Evolutionary conservation across 35 echinoderm and acorn worm genomes (phyloP), one percentile per base, ranked within the genome.

Genomic region (Amphiura filiformis): DNA sequence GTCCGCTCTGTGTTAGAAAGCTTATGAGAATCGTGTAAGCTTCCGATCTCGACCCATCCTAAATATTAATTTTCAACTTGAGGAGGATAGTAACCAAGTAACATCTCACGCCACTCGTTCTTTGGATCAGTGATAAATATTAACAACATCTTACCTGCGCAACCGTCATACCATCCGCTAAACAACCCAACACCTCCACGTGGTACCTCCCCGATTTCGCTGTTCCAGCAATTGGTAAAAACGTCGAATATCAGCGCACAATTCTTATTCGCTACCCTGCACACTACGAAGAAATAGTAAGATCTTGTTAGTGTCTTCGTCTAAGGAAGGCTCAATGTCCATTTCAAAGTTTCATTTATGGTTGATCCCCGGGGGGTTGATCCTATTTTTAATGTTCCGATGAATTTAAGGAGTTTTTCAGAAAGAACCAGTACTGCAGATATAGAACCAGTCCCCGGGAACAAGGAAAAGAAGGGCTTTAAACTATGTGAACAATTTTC

Each of bases 231-330:
- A 31, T 76, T 82, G 15, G 28, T 36, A 35, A 82, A 92, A 7
- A 92, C 23, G 37, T 92, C 91, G 28, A 31, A 81, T 12, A 92
- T 75, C 35, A 92, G 32, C 5, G 23, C 12, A 37, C 91, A 93
- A 32, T 93, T 83, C 80, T 93, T 93, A 42, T 88, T 84, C 9
- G 91, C 91, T 1, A 88, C 26, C 32, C 35, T 52, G 80, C 91
- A 93, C 14, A 93, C 91, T 93, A 30, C 9, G 26, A 70, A 20
- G 18, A 18, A 18, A 70, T 70, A 3, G 17, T n/a, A 70, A 70
- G 26, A 5, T 15, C 7, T 30, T 26, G 61, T 70, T 3, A 70
- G 28, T 70, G 61, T 26, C 26, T 70, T 70, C 20, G 44, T 11
- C 44, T 52, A 52, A n/a, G n/a, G n/a, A n/a, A n/a, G n/a, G n/a